Base-by-base conservation (phyloP, 2,888 invertebrate species). In the Palloptera scutellata region DNA sequence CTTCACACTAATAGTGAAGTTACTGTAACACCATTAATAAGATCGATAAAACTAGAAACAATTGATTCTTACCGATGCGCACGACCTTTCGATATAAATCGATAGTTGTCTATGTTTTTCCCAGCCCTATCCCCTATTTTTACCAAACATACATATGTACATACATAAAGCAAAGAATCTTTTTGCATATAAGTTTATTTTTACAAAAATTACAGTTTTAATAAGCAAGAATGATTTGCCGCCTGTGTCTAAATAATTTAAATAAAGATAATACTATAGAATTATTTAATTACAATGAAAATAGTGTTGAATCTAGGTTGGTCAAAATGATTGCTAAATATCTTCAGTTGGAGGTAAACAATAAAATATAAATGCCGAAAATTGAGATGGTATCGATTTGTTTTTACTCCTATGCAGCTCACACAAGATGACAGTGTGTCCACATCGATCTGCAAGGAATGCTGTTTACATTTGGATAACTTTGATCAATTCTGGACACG, bases 321-420 rank as follows among this genome's bases (percentile, higher is more conserved):
- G 74, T 77, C n/a, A 79, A 79, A 66, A 74, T 79, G 68, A 79
- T 79, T 66, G 75, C 78, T 53, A 79, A 79, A 54, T 79, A 78
- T 62, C 68, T 79, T 41, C 77, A 78, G 43, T 70, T 79, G 48
- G 79, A 78, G 71, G 79, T 77, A 63, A 69, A 70, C 68, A 64
- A 57, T 30, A 9, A 17, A 0, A 45, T 77, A 75, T 77, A 6
- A 30, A 30, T 4, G 30, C 30, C 30, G 30, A 30, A 30, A 30
- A 30, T 6, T n/a, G n/a, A 30, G 30, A 30, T 30, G 6, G 30
- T 30, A 30, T 30, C 30, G 30, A 30, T 30, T 30, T 30, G 6
- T 40, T 48, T 30, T 42, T 51, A 10, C 11, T 13, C 30, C 15
- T 20, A 40, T 6, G 20, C 64, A 75, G 75, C 68, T 75, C 55